Conservation (phyloP, 2,113 vertebrate genomes). For the Seriola dumerili region DNA sequence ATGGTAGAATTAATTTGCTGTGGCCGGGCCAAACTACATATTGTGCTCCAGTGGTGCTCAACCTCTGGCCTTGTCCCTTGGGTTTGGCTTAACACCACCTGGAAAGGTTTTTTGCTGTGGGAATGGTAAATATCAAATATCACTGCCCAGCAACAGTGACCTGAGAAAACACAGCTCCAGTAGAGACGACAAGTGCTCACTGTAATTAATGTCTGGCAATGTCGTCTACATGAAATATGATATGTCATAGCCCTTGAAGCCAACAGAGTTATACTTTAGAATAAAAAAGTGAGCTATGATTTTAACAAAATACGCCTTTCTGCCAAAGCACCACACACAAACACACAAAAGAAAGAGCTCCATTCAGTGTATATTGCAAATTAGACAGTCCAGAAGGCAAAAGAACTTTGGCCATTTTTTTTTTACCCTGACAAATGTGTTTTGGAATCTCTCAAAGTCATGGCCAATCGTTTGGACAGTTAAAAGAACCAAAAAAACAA, state of each 20-base stretch:
- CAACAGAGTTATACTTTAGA: not conserved
- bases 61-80: constrained; percentile 32
- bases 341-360: not conserved
- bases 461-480: constrained; percentile 24
- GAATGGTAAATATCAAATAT: constrained; percentile 48
- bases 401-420: not conserved
- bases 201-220: constrained; percentile 31
- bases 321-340: not conserved
- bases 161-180: constrained; percentile 19
- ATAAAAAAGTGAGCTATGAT: constrained; percentile 8
- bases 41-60: constrained; percentile 52
- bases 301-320: not conserved
- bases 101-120: constrained; percentile 47
- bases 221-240: not conserved
- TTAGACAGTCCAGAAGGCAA: not conserved
- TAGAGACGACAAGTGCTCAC: constrained; percentile 8
- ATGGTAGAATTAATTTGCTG: constrained; percentile 51
- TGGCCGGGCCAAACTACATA: constrained; percentile 32
- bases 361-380: not conserved
- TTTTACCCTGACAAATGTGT: not conserved
- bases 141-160: constrained; percentile 16
- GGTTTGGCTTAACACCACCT: constrained; percentile 51
- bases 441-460: not conserved
- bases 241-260: not conserved
- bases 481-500: constrained; percentile 25